Evolutionary conservation across 1,140 invertebrate species (phyloP).

Genomic region (Trinorchestia longiramus): DNA sequence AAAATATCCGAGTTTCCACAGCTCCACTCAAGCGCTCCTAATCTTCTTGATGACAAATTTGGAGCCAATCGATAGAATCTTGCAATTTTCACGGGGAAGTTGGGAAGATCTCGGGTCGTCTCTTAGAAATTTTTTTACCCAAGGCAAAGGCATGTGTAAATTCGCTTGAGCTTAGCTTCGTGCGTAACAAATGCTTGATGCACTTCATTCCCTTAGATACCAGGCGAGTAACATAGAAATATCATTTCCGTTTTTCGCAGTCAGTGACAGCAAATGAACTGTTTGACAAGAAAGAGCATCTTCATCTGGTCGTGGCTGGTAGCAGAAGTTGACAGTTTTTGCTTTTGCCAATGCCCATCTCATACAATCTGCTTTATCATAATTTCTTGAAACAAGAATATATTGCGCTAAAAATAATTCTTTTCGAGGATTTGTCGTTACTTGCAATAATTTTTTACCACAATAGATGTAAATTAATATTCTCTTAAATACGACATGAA

Average conservation of each 20-base stretch:
- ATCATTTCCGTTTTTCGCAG: constrained; percentile 1
- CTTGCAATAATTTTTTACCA: neutral
- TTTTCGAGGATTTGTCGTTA: neutral
- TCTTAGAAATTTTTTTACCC: neutral
- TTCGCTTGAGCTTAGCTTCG: neutral
- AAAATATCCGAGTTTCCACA: constrained; percentile 33
- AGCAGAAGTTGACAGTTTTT: neutral
- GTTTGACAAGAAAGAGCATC: constrained; percentile 53
- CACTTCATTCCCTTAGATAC: constrained; percentile 47
- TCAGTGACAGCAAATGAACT: constrained; percentile 51
- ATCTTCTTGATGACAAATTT: constrained; percentile 48
- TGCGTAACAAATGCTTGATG: constrained; percentile 33
- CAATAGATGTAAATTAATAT: neutral
- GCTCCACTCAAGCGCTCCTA: constrained; percentile 39
- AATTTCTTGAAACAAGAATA: neutral
- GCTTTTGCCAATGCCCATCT: neutral
- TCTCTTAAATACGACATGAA: neutral
- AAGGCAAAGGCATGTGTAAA: neutral
- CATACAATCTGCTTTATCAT: no score
- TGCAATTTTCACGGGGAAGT: constrained; percentile 14
- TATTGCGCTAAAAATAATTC: neutral
- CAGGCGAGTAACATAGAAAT: constrained; percentile 31
- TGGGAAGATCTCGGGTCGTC: neutral
- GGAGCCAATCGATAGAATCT: constrained; percentile 54
- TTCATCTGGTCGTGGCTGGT: constrained; percentile 26